Base-by-base conservation (phyloP, 2,797 vertebrate genomes). In the Argyrosomus regius region DNA sequence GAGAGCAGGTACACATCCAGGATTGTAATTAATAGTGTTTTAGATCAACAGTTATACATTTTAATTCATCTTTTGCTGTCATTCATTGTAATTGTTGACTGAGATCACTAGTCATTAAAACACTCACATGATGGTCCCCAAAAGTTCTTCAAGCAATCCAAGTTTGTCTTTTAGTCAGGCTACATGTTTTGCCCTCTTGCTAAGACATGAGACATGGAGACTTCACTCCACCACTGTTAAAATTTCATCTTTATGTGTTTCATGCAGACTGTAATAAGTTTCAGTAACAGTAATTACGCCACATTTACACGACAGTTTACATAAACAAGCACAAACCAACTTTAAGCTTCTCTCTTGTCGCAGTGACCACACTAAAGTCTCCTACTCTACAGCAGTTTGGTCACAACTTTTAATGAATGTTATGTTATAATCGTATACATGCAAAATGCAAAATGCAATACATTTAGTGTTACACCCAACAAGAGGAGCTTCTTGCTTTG, bases 1-100 rank as follows among this genome's bases (percentile, higher is more conserved):
- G 96, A 97, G 71, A 96, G 95, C 93, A 97, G 97, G 98, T 98
- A 88, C 1, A 2, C 10, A 3, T 50, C 18, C 11, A 0, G 5
- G 12, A 4, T 26, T 50, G 22, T 17, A 8, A 48, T 58, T 35
- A 13, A 16, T 48, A 18, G 3, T 22, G 57, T 48, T 59, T 49
- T n/a, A 59, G 18, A 26, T 52, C 1, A 54, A 46, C 24, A 46
- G 14, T 16, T 41, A 39, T 1, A 20, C 3, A 18, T n/a, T 48
- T n/a, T 31, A 45, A 5, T 39, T 24, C 0, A 28, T 17, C 5
- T 50, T 41, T 48, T 35, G n/a, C 26, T n/a, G 16, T n/a, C 53
- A 14, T 5, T 61, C 39, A 17, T 54, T 41, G 56, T 35, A 39
- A 13, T 18, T 49, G 28, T 49, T 39, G 8, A 11, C 43, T 45